Conservation (phyloP, 2,797 vertebrate species). For the Cichlasoma orientale region DNA sequence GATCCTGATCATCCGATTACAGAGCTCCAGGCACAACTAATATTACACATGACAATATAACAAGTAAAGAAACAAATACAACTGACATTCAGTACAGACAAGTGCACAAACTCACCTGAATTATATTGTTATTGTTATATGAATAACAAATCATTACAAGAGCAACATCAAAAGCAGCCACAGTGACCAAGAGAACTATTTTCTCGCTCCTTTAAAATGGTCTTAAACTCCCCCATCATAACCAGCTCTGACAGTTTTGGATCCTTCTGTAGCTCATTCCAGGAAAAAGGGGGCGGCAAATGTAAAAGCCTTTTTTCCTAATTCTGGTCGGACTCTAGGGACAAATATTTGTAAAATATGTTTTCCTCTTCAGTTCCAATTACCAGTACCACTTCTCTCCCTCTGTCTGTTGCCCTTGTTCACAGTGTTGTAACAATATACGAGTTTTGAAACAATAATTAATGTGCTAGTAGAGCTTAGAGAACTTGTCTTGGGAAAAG, state of each 20-base stretch:
- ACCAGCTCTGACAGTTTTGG: not conserved
- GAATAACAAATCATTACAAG: not conserved
- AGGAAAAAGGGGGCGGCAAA: not conserved
- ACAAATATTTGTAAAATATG: not conserved
- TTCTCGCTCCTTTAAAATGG: not conserved
- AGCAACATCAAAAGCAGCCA: not conserved
- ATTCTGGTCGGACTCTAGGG: not conserved
- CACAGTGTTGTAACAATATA: not conserved
- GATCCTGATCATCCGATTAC: not conserved
- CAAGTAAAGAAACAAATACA: no score
- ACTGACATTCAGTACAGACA: not conserved
- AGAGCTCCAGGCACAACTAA: not conserved
- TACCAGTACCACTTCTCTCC: not conserved
- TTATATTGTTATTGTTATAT: not conserved
- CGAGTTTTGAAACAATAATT: not conserved
- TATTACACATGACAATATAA: no score
- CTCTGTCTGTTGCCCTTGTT: not conserved
- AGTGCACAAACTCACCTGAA: not conserved
- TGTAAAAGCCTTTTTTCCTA: not conserved
- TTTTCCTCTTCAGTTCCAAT: not conserved
- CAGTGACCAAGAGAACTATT: not conserved
- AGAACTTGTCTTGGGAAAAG: not conserved
- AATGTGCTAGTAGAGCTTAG: not conserved
- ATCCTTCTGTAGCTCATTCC: not conserved
- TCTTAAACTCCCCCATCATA: not conserved